Evolutionary conservation across 2,797 vertebrate species (phyloP).

Genomic region (Ibycter americanus): DNA sequence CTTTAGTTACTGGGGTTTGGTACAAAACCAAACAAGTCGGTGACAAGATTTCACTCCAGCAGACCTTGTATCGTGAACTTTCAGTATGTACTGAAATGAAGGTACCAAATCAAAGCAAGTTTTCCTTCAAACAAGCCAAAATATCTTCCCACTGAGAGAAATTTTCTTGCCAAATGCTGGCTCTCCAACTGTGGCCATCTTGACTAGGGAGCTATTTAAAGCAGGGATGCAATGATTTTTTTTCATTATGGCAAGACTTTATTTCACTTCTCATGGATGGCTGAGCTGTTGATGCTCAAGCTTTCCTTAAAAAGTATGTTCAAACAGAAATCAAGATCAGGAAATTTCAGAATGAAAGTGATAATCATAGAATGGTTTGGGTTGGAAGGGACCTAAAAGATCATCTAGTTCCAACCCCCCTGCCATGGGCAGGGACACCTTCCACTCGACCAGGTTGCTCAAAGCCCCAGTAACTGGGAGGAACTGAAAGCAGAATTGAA

Average conservation of each 20-base stretch:
- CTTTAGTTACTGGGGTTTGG: neutral
- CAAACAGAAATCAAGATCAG: neutral
- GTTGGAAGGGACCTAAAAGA: too few relatives aligned
- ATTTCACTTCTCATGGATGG: slow-evolving; percentile 24
- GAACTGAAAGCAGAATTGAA: neutral
- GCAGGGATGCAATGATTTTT: slow-evolving; percentile 13
- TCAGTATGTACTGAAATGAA: slow-evolving; percentile 37
- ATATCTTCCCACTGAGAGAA: slow-evolving; percentile 49
- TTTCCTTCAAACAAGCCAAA: slow-evolving; percentile 47
- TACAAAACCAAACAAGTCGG: slow-evolving; percentile 11
- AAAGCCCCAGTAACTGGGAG: neutral
- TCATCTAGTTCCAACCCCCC: too few relatives aligned
- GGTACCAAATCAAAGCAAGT: slow-evolving; percentile 41
- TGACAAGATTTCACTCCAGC: slow-evolving; percentile 18
- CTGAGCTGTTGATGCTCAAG: slow-evolving; percentile 28
- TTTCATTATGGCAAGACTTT: slow-evolving; percentile 26
- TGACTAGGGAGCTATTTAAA: slow-evolving; percentile 57
- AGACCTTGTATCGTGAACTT: slow-evolving; percentile 41
- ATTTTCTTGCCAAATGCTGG: slow-evolving; percentile 56
- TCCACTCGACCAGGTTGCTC: too few relatives aligned
- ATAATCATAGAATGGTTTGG: neutral
- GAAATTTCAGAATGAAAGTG: neutral
- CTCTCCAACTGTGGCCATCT: slow-evolving; percentile 61
- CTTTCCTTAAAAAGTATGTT: slow-evolving; percentile 33
- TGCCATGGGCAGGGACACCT: too few relatives aligned